phyloP scores from a whole-genome alignment of 2,888 invertebrate species.

The Diplazon laetatorius region DNA sequence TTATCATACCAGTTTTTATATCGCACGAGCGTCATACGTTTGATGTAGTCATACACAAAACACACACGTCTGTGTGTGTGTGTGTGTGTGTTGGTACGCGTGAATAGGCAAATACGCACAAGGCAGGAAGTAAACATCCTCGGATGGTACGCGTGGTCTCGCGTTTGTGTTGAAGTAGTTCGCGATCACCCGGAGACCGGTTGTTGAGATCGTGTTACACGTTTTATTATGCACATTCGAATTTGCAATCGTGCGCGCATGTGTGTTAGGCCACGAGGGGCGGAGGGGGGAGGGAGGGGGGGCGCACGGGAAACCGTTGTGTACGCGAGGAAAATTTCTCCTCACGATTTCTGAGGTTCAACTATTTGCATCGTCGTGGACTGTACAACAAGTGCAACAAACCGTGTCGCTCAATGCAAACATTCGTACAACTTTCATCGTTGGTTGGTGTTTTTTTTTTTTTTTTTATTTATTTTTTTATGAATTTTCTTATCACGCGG shows the following conservation, averaged over 20 bases:
- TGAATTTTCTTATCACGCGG: too few species aligned
- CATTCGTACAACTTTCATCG: constrained; percentile 12
- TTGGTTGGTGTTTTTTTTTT: neutral
- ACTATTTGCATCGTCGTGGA: constrained; percentile 16
- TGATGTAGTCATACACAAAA: constrained; percentile 45
- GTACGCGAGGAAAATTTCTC: constrained; percentile 32
- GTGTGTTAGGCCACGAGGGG: neutral
- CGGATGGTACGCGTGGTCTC: constrained; percentile 22
- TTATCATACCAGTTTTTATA: neutral
- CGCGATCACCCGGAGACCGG: constrained; percentile 35
- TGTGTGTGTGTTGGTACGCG: too few species aligned
- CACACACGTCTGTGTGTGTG: too few species aligned
- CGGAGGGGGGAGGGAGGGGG: too few species aligned
- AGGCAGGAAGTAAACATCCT: constrained; percentile 64
- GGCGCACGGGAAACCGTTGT: too few species aligned
- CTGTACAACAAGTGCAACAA: neutral
- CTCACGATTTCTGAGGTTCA: constrained; percentile 29
- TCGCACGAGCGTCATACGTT: constrained; percentile 29
- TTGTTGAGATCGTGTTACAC: constrained; percentile 42
- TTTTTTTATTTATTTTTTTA: too few species aligned
- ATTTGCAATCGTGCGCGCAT: neutral
- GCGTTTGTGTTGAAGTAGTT: neutral
- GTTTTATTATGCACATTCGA: constrained; percentile 9
- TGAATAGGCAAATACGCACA: constrained; percentile 42
- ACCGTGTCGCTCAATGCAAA: constrained; percentile 13